phyloP scores from a whole-genome alignment of 2,113 vertebrate genomes.

The Sus scrofa region DNA sequence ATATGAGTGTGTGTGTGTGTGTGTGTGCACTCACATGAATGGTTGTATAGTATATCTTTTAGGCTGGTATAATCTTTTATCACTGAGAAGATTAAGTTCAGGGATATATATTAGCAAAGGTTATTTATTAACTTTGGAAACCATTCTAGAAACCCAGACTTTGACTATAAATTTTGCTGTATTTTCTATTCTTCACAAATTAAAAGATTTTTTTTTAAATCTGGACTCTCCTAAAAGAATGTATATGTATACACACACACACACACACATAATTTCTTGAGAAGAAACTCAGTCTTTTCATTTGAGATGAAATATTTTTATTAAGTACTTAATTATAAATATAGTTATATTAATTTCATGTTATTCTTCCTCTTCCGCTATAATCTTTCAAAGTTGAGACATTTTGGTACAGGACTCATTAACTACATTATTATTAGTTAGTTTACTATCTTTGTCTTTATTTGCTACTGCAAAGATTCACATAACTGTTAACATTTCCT shows the following conservation, averaged over 20 bases:
- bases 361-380: neutral
- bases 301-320: neutral
- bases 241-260: no score
- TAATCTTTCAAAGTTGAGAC: neutral
- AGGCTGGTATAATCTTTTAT: neutral
- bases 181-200: neutral
- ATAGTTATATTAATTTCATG: neutral
- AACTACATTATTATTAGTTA: neutral
- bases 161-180: neutral
- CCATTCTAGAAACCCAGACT: conserved; percentile 2
- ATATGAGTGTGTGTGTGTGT: neutral
- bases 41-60: neutral
- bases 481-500: neutral
- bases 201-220: neutral
- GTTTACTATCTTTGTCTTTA: neutral
- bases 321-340: neutral
- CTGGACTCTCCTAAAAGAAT: neutral
- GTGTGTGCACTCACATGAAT: neutral
- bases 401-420: neutral
- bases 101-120: neutral
- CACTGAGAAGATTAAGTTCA: neutral
- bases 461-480: neutral
- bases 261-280: neutral
- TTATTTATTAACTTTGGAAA: neutral
- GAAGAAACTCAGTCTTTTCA: neutral